Evolutionary conservation across 2,113 vertebrate species (phyloP), one percentile per base, ranked within the genome.

Genomic region (Etheostoma cragini): DNA sequence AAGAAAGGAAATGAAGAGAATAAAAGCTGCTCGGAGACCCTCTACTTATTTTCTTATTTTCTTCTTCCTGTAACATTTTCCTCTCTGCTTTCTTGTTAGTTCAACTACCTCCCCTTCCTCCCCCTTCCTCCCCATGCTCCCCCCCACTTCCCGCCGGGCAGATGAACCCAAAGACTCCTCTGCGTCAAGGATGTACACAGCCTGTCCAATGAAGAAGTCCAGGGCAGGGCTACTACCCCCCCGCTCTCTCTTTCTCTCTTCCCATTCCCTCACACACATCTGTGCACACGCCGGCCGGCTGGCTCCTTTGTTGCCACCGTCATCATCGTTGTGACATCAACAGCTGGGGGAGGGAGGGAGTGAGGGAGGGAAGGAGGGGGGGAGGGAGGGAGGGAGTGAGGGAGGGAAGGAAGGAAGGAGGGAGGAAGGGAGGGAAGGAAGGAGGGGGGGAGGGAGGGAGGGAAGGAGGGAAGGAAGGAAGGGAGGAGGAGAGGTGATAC

Each of bases 91-190:
- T 35, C 33, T 35, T 35, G 33, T 35, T 35, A 80, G 58, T 75
- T 73, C 76, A 69, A 4, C 50, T 14, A 49, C 64, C 2, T 21
- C 54, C 0, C 56, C 68, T 1, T 50, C 42, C 0, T 46, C 61
- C 42, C 33, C 13, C 16, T 26, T 8, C 4, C 50, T 5, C 2
- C 62, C 6, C 17, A 30, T 1, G 12, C 53, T 14, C 53, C 17
- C 6, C 6, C 73, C 84, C 75, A 79, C 77, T 26, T 80, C 81
- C 68, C 22, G 2, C 67, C 16, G 21, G 85, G 42, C 71, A 17
- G n/a, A 71, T 93, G 92, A 94, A 94, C 92, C 81, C 92, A 70
- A 84, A 83, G 80, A 93, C 93, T 93, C 84, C 85, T 77, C 19
- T 81, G 80, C 77, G 17, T 61, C n/a, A 67, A 88, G 81, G 76